phyloP scores from a whole-genome alignment of 2,797 vertebrate species.

The Cossypha caffra region DNA sequence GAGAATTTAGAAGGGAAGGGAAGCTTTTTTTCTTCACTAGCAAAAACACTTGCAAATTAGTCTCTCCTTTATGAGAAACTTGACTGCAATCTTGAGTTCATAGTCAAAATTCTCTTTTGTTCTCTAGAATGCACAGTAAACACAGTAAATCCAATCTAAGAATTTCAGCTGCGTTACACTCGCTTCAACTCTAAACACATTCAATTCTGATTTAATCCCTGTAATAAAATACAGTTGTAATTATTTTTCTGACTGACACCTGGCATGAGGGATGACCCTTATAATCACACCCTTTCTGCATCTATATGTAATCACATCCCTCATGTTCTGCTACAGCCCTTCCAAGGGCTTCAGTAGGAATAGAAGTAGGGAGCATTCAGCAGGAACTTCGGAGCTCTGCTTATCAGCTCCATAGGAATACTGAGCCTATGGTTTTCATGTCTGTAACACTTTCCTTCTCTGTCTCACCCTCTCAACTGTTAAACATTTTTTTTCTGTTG shows the following conservation, averaged over 20 bases:
- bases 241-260: conserved; percentile 28
- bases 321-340: not conserved
- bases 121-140: not conserved
- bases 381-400: conserved; percentile 37
- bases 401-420: conserved; percentile 57
- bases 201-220: not conserved
- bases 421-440: conserved; percentile 62
- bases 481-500: conserved; percentile 64
- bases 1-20: not conserved
- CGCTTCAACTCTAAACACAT: not conserved
- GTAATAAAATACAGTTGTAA: not conserved
- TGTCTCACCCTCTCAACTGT: conserved; percentile 65
- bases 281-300: not conserved
- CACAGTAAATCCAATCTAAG: not conserved
- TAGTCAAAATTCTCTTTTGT: not conserved
- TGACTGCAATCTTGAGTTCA: not conserved
- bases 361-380: not conserved
- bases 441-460: conserved; percentile 71
- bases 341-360: not conserved
- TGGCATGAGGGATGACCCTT: conserved; percentile 2
- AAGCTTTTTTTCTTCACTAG: not conserved
- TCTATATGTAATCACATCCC: not conserved
- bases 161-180: not conserved
- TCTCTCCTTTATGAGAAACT: not conserved
- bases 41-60: not conserved